phyloP scores from a whole-genome alignment of 2,888 invertebrate genomes.

The Epinotia demarniana region DNA sequence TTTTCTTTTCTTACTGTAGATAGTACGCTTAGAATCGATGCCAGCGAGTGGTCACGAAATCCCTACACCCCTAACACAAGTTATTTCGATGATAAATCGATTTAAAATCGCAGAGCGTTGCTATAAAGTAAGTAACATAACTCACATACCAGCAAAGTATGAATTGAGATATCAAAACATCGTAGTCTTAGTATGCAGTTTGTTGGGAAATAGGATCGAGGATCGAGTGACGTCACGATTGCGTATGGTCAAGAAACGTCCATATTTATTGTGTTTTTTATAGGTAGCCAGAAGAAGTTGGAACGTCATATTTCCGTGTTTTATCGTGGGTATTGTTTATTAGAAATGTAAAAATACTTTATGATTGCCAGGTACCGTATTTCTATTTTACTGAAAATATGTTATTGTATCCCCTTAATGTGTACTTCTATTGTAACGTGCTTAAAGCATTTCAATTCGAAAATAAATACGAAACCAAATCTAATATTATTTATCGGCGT shows the following conservation, averaged over 20 bases:
- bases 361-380: no score
- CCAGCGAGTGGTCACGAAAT: slow-evolving; percentile 58
- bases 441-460: not conserved
- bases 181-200: no score
- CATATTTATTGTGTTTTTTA: no score
- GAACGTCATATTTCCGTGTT: no score
- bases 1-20: slow-evolving; percentile 60
- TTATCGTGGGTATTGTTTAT: no score
- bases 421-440: not conserved
- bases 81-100: slow-evolving; percentile 50
- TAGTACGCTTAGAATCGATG: slow-evolving; percentile 40
- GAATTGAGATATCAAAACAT: no score
- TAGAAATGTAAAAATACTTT: no score
- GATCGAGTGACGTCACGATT: no score
- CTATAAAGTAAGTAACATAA: slow-evolving; percentile 2
- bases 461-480: not conserved
- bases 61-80: slow-evolving; percentile 58
- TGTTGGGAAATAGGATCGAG: no score
- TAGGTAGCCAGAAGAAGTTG: no score
- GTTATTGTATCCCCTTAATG: not conserved
- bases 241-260: no score
- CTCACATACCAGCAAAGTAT: no score
- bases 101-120: slow-evolving; percentile 14
- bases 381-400: not conserved
- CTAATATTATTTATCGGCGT: slow-evolving; percentile 3